Evolutionary conservation across 2,797 vertebrate species (phyloP).

Genomic region (Erethizon dorsatum): DNA sequence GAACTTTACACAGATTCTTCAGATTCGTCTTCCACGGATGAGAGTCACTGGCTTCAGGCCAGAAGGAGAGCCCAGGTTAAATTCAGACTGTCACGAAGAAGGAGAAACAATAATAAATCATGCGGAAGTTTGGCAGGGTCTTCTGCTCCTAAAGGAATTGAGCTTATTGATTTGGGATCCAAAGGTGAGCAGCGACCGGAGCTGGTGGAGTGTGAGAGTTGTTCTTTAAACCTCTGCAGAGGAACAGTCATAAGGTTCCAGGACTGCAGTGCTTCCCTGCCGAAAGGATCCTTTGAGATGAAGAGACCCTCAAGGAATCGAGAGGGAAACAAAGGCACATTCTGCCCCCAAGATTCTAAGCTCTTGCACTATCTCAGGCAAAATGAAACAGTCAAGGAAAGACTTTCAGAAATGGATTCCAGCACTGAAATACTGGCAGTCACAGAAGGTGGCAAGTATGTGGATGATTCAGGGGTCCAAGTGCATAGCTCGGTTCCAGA

Average conservation of each 20-base stretch:
- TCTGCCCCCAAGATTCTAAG: constrained; percentile 67
- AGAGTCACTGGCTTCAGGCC: constrained; percentile 90
- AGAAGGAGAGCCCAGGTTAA: constrained; percentile 94
- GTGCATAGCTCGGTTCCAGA: constrained; percentile 79
- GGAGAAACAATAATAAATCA: constrained; percentile 87
- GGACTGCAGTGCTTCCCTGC: constrained; percentile 78
- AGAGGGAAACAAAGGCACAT: constrained; percentile 81
- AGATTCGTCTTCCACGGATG: constrained; percentile 93
- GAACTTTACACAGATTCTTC: constrained; percentile 80
- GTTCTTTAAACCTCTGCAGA: constrained; percentile 88
- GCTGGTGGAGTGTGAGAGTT: constrained; percentile 82
- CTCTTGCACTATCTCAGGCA: constrained; percentile 84
- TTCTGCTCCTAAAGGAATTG: constrained; percentile 85
- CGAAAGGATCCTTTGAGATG: constrained; percentile 82
- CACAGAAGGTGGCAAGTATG: constrained; percentile 70
- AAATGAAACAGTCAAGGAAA: constrained; percentile 88
- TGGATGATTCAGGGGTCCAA: constrained; percentile 59
- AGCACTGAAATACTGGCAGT: constrained; percentile 88
- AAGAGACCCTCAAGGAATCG: constrained; percentile 81
- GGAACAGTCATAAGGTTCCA: constrained; percentile 85
- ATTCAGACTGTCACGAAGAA: constrained; percentile 89
- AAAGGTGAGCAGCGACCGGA: constrained; percentile 87
- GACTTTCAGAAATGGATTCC: constrained; percentile 89
- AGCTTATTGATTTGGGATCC: constrained; percentile 90
- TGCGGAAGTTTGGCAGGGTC: constrained; percentile 83